phyloP scores from a whole-genome alignment of 2,797 vertebrate species.

The Borostomias antarcticus region DNA sequence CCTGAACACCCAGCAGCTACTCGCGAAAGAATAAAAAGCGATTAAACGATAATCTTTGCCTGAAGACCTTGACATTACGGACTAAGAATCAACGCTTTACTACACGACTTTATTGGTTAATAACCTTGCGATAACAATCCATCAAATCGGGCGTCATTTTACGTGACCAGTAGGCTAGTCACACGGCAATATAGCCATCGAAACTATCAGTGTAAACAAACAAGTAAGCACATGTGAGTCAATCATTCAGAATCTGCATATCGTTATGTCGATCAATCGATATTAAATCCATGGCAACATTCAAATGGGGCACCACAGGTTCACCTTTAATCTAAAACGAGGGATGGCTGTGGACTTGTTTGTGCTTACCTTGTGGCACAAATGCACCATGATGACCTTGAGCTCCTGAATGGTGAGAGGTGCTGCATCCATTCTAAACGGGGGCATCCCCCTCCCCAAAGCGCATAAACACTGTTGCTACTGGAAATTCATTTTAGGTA shows the following conservation, averaged over 20 bases:
- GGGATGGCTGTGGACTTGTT: background rate
- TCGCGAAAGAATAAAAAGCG: constrained; percentile 53
- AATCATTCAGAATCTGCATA: background rate
- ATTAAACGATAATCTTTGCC: constrained; percentile 46
- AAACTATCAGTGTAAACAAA: constrained; percentile 42
- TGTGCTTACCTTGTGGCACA: constrained; percentile 32
- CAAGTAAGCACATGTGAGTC: constrained; percentile 18
- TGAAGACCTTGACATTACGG: constrained; percentile 20
- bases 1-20: constrained; percentile 57
- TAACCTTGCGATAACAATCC: constrained; percentile 46
- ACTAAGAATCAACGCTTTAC: constrained; percentile 7
- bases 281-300: background rate
- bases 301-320: background rate
- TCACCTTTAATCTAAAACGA: background rate
- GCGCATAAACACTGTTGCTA: too few relatives aligned
- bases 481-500: too few relatives aligned
- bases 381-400: constrained; percentile 32
- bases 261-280: background rate
- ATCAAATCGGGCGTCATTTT: constrained; percentile 30
- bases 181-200: constrained; percentile 20
- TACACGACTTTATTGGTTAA: constrained; percentile 46
- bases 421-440: too few relatives aligned
- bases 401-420: constrained; percentile 35
- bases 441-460: too few relatives aligned
- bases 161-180: background rate